These are phyloP conservation scores for Linurgus olivaceus DNA, from an alignment of 2,797 vertebrate genomes.

Conservation along the genomic window DNA sequence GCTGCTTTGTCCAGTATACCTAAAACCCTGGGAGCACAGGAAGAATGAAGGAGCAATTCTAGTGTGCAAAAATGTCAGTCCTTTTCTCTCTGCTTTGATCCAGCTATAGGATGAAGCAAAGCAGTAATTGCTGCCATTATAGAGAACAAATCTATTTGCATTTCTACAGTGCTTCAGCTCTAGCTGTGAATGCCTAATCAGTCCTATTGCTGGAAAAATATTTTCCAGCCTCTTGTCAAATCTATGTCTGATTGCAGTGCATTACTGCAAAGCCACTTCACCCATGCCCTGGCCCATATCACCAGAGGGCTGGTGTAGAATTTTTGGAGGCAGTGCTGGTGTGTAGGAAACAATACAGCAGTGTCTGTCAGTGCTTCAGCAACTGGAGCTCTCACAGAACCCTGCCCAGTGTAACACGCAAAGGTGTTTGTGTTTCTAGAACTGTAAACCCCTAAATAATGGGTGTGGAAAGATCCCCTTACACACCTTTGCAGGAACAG, in stretches of 20 bases:
- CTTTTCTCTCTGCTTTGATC: constrained; percentile 41
- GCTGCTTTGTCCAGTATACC: neutral
- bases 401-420: neutral
- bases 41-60: neutral
- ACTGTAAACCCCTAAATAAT: neutral
- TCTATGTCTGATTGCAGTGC: constrained; percentile 9
- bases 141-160: constrained; percentile 51
- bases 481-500: neutral
- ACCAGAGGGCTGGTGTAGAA: neutral
- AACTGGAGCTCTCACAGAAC: neutral
- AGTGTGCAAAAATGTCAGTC: neutral
- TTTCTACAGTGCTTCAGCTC: constrained; percentile 44
- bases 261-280: neutral
- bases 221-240: constrained; percentile 35
- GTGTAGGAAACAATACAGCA: neutral
- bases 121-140: constrained; percentile 59
- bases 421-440: neutral
- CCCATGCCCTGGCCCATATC: neutral
- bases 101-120: constrained; percentile 36
- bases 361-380: neutral
- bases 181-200: constrained; percentile 55
- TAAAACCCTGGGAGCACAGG: neutral
- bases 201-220: constrained; percentile 40
- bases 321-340: neutral
- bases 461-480: neutral